Percentiles rank a stretch among this genome's conserved stretches.
Evolutionary conservation across 2,113 vertebrate genomes (phyloP).

Genomic region (Petaurus breviceps): DNA sequence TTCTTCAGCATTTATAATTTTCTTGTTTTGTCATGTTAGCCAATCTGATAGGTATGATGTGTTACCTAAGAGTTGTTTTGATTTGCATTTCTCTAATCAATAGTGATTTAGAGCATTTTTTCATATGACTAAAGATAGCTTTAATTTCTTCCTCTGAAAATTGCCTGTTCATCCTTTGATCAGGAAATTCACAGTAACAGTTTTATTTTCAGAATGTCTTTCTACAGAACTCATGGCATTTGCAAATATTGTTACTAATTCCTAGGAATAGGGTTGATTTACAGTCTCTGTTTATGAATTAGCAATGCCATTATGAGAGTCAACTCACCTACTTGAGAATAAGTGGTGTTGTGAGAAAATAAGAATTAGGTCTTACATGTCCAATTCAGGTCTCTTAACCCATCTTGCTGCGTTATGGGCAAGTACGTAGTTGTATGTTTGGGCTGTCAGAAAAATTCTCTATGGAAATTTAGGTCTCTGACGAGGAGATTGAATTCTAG

Average conservation of each 20-base stretch:
- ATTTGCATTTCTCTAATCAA: too few species aligned
- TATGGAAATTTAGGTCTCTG: neutral
- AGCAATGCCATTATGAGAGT: neutral
- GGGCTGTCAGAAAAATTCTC: neutral
- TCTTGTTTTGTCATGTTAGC: too few species aligned
- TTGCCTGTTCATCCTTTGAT: too few species aligned
- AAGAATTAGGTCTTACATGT: neutral
- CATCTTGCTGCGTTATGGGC: too few species aligned
- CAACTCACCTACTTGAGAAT: neutral
- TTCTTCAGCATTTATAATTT: too few species aligned
- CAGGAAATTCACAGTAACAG: neutral
- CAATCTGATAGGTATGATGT: too few species aligned
- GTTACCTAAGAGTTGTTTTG: too few species aligned
- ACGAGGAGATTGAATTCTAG: neutral
- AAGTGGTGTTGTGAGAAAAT: neutral
- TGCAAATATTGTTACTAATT: slow-evolving; percentile 14
- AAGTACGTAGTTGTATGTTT: too few species aligned
- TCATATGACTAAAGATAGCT: too few species aligned
- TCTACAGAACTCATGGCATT: neutral
- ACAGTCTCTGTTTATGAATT: neutral
- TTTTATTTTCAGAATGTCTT: neutral
- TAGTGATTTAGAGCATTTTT: too few species aligned
- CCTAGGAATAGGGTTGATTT: neutral
- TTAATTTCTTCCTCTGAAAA: too few species aligned
- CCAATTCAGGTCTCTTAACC: neutral